Percentiles rank a stretch among this genome's conserved stretches.
Conservation (phyloP, 2,888 invertebrate genomes). For the Drosophila merina region DNA sequence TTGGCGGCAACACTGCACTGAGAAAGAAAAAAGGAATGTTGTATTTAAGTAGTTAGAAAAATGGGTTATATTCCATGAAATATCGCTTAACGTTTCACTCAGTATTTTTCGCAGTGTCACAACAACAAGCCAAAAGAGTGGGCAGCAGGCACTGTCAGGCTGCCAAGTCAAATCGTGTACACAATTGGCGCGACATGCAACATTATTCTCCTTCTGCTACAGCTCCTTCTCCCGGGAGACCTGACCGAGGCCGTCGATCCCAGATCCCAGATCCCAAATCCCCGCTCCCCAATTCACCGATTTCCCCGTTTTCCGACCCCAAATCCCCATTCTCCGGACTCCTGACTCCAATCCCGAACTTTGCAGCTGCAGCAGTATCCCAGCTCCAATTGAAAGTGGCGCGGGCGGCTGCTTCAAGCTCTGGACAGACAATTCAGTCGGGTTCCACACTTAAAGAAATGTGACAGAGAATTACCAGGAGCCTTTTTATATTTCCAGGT, state of each 20-base stretch:
- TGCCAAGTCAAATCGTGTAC: constrained; percentile 81
- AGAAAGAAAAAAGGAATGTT: neutral
- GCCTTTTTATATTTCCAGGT: neutral
- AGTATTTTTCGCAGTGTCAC: neutral
- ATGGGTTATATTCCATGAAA: no score
- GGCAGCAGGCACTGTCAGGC: constrained; percentile 72
- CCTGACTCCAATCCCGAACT: constrained; percentile 31
- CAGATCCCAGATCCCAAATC: constrained; percentile 30
- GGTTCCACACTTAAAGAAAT: constrained; percentile 44
- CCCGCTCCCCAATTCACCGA: constrained; percentile 17
- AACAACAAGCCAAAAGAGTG: constrained; percentile 53
- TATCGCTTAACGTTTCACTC: no score
- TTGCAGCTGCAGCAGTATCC: constrained; percentile 52
- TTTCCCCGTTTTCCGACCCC: constrained; percentile 25
- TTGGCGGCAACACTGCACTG: constrained; percentile 6
- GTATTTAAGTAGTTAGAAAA: no score
- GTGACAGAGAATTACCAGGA: neutral
- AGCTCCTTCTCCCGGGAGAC: constrained; percentile 36
- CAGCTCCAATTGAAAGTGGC: constrained; percentile 66
- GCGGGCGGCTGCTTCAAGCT: constrained; percentile 50
- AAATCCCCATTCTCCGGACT: constrained; percentile 32
- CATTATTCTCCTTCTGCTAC: constrained; percentile 55
- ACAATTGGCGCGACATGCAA: constrained; percentile 78
- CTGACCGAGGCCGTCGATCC: constrained; percentile 50
- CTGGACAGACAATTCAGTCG: constrained; percentile 42